Base-by-base conservation (phyloP, 2,888 invertebrate species). In the Drosophila picticornis region DNA sequence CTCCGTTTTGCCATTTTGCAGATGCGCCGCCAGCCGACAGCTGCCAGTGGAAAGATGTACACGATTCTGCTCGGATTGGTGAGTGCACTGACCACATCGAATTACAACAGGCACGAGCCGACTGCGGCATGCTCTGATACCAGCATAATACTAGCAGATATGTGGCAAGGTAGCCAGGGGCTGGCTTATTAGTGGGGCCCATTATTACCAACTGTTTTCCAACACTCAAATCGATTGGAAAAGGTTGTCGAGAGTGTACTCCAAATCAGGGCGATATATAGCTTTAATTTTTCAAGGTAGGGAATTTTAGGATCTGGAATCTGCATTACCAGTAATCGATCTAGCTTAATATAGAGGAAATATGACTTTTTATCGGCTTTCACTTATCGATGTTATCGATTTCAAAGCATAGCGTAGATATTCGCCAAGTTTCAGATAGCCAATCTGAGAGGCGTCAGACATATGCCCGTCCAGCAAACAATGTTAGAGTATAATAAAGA, bases 51-150 rank as follows among this genome's bases (percentile, higher is more conserved):
- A n/a, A 43, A 38, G 74, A 78, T 74, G 80, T 71, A 59, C 60
- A 63, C 71, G 22, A 51, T 73, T 56, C 70, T 73, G 27, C 72
- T 80, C 27, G 75, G 67, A 43, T 59, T 86, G 80, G 85, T 86
- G 31, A 85, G 85, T 81, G 11, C 11, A 2, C 2, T 9, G 3
- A 25, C 27, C 36, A 27, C 19, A 11, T 5, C 29, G 7, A 7
- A 9, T 9, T 16, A 25, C 25, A 46, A 25, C 46, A 22, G 9
- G 16, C 25, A 1, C 25, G 16, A 4, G 9, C 25, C 25, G 46
- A 46, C 25, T 46, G 25, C 22, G 25, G 16, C 25, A 46, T 46
- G 4, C 46, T 16, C 7, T 25, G 16, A 2, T 4, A 5, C 4
- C 16, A 52, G 46, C 4, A 4, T 1, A 25, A 25, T 9, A 7